Conservation (phyloP, 2,113 vertebrate species). For the Chaetura pelagica region DNA sequence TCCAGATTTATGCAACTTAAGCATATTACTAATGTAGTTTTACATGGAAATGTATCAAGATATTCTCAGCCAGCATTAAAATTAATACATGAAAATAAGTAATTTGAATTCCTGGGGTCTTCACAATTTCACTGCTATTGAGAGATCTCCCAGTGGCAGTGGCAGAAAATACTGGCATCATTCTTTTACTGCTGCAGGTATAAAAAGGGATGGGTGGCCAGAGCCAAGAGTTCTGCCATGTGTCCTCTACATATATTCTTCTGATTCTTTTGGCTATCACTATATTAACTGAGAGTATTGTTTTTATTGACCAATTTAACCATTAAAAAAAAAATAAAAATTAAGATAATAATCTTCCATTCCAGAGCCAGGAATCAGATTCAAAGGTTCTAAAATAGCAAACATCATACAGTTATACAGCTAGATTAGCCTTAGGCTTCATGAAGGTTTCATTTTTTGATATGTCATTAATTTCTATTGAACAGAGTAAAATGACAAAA, state of each 20-base stretch:
- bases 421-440: neutral
- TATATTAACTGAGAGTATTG: neutral
- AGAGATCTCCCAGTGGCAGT: neutral
- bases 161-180: neutral
- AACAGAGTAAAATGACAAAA: neutral
- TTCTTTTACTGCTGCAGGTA: neutral
- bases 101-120: neutral
- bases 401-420: neutral
- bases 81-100: neutral
- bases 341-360: neutral
- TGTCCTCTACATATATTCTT: fast-evolving
- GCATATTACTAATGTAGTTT: neutral
- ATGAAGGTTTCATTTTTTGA: neutral
- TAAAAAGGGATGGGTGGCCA: no score
- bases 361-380: neutral
- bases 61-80: neutral
- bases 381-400: neutral
- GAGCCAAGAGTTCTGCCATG: neutral
- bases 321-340: no score
- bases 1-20: neutral
- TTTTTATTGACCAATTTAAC: neutral
- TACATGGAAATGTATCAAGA: neutral
- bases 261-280: neutral
- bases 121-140: neutral
- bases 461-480: neutral